Base-by-base conservation (phyloP, 37 sponge, comb jelly and placozoan species). In the Oopsacas minuta region DNA sequence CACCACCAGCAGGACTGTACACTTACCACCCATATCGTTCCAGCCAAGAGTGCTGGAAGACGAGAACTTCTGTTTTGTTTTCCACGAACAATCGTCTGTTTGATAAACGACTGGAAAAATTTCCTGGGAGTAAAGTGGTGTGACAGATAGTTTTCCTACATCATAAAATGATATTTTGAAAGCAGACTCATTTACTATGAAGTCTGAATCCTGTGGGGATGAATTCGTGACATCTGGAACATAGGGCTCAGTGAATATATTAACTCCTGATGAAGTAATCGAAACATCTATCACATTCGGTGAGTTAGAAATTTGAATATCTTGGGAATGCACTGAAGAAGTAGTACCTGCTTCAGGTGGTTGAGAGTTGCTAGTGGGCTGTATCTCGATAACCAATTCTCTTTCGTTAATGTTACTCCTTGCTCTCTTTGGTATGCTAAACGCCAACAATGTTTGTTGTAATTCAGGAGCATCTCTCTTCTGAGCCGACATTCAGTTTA, bases 161-260 rank as follows among this genome's bases (percentile, higher is more conserved):
- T 61, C 75, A 61, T 61, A 61, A 61, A 32, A 34, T 61, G 75
- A 61, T 61, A 61, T 61, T 61, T 12, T 12, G 51, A 46, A 46
- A 12, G 75, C 28, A 61, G 75, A 61, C 75, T 61, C 30, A 61
- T 61, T 61, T 32, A 61, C 75, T 20, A 61, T 61, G 22, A 34
- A 25, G 28, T 61, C 75, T 61, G 28, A 61, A 61, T 61, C 75
- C 22, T 61, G 75, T 12, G 75, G 22, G 75, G 22, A 61, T 61
- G 75, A 61, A 61, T 61, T 61, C 28, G 75, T 61, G 75, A 61
- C 75, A 61, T 61, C 75, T 61, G 75, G 75, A 61, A 61, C 75
- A 61, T 61, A 34, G 75, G 28, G 75, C 7, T 61, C 75, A 61
- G 75, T 61, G 22, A 61, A 61, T 61, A 61, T 61, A 61, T 61